Evolutionary conservation across 2,888 invertebrate genomes (phyloP).

Genomic region (Amphipoea oculea): DNA sequence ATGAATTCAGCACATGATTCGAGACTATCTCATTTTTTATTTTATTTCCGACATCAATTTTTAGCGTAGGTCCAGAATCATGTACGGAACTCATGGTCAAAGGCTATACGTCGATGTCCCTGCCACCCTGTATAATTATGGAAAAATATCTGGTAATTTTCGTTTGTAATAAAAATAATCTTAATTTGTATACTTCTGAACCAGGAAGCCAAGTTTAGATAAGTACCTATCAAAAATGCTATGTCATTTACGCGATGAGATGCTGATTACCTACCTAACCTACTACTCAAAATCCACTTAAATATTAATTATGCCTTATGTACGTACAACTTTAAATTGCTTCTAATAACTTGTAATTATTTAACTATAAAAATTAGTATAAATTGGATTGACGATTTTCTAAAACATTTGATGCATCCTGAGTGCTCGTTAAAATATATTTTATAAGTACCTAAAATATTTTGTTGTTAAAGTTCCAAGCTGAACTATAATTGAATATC

Average conservation of each 20-base stretch:
- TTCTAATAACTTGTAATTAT: background rate
- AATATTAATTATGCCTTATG: background rate
- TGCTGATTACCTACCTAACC: background rate
- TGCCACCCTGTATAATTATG: background rate
- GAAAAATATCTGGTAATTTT: background rate
- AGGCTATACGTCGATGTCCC: no score
- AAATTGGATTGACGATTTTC: constrained; percentile 1
- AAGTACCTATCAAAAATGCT: background rate
- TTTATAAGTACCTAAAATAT: background rate
- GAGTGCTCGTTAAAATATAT: background rate
- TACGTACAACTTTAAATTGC: background rate
- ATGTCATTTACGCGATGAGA: background rate
- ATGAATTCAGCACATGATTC: no score
- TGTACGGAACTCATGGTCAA: no score
- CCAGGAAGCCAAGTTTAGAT: background rate
- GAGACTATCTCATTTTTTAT: no score
- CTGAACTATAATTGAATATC: no score
- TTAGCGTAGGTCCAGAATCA: no score
- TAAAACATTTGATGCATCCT: background rate
- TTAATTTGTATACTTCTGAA: background rate
- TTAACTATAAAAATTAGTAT: background rate
- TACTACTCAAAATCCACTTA: constrained; percentile 7
- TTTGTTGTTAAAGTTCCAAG: no score
- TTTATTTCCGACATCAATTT: no score
- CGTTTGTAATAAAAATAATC: background rate